Conservation (phyloP, 2,113 vertebrate genomes). For the Podarcis muralis region DNA sequence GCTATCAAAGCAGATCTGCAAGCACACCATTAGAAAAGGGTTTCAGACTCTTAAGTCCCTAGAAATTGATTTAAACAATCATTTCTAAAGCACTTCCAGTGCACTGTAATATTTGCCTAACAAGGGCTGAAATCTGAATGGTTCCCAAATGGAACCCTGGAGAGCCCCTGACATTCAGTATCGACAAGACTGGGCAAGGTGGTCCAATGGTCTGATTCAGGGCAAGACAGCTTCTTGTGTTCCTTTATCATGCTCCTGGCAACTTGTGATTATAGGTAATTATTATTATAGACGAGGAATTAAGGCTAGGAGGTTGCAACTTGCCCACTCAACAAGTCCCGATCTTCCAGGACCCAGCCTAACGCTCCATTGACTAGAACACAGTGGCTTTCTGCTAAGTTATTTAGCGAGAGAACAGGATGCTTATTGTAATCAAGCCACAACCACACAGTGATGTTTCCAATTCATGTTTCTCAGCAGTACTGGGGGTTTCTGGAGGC, state of each 20-base stretch:
- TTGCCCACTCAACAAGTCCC: background rate
- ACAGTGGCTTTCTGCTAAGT: background rate
- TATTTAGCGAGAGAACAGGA: background rate
- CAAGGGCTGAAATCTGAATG: background rate
- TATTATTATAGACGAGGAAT: background rate
- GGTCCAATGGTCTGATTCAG: too few species aligned
- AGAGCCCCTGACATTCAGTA: too few species aligned
- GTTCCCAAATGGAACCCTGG: too few species aligned
- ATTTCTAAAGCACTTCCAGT: background rate
- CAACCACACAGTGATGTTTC: background rate
- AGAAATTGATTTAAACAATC: background rate
- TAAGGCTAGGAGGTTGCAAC: background rate
- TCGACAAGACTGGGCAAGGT: too few species aligned
- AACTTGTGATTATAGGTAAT: background rate
- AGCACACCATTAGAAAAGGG: constrained; percentile 29
- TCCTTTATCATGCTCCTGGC: background rate
- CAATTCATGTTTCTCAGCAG: background rate
- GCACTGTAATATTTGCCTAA: background rate
- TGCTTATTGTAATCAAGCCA: background rate
- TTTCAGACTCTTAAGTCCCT: background rate
- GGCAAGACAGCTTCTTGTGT: too few species aligned
- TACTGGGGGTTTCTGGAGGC: background rate
- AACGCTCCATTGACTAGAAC: background rate
- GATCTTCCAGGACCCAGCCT: background rate
- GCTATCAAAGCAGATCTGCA: constrained; percentile 91